phyloP scores from a whole-genome alignment of 2,888 invertebrate genomes.

The Heliconius erato region DNA sequence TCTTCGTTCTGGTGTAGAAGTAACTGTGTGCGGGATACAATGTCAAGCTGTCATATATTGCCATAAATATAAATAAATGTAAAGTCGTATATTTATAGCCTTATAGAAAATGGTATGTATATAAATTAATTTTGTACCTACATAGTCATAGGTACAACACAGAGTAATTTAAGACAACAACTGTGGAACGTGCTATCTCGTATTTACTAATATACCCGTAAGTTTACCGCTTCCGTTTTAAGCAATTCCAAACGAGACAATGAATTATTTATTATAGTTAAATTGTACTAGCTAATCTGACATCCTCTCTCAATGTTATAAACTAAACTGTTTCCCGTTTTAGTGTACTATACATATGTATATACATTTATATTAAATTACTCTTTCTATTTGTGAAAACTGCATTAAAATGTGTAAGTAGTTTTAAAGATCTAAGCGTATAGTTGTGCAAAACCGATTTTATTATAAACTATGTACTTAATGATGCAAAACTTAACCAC shows the following conservation, averaged over 20 bases:
- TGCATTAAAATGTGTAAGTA: neutral
- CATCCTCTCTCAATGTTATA: neutral
- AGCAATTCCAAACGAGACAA: conserved; percentile 47
- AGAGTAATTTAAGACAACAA: conserved; percentile 27
- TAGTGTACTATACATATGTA: neutral
- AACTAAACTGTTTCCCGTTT: neutral
- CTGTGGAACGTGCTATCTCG: conserved; percentile 24
- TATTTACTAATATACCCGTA: conserved; percentile 31
- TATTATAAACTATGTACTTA: neutral
- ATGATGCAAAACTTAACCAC: neutral
- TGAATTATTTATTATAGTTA: conserved; percentile 37
- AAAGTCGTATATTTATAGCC: no score
- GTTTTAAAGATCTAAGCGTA: neutral
- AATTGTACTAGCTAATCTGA: conserved; percentile 32
- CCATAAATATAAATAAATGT: no score
- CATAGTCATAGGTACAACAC: neutral
- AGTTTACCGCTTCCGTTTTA: conserved; percentile 44
- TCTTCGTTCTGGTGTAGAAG: no score
- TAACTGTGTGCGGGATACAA: no score
- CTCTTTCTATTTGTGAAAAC: neutral
- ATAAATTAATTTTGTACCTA: no score
- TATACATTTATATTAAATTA: neutral
- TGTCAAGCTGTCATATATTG: no score
- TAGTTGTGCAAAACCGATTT: neutral
- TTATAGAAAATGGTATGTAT: no score